These are phyloP conservation scores for Anthophora plumipes DNA, from an alignment of 2,888 invertebrate genomes.

Conservation along the genomic window DNA sequence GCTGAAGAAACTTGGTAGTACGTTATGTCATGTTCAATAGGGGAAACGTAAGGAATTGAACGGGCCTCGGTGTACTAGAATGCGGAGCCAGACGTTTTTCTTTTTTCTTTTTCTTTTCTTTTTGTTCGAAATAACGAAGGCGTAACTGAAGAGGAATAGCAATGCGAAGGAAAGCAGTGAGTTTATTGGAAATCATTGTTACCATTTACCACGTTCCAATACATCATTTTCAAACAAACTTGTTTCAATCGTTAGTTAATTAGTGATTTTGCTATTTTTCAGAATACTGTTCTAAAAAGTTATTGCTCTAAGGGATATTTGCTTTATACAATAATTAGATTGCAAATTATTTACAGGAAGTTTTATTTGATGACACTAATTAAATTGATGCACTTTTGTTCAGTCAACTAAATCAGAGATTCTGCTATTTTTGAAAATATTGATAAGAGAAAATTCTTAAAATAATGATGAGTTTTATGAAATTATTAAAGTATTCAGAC, in stretches of 20 bases:
- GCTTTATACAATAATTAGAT: no score
- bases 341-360: no score
- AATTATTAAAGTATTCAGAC: no score
- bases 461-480: no score
- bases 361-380: no score
- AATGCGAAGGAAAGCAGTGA: slow-evolving; percentile 39
- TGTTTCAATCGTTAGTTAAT: background rate
- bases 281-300: background rate
- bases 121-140: slow-evolving; percentile 53
- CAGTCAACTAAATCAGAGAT: no score
- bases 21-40: slow-evolving; percentile 52
- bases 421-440: no score
- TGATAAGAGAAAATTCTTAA: no score
- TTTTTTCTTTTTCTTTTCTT: background rate
- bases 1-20: slow-evolving; percentile 40
- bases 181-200: slow-evolving; percentile 17
- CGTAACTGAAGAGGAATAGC: slow-evolving; percentile 48
- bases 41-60: slow-evolving; percentile 37
- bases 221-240: background rate
- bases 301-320: no score
- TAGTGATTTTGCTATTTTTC: background rate
- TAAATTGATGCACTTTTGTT: no score
- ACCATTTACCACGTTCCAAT: slow-evolving; percentile 15
- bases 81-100: slow-evolving; percentile 22
- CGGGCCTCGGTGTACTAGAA: slow-evolving; percentile 41